Conservation (phyloP, 2,888 invertebrate genomes). For the Dexiosoma caninum region DNA sequence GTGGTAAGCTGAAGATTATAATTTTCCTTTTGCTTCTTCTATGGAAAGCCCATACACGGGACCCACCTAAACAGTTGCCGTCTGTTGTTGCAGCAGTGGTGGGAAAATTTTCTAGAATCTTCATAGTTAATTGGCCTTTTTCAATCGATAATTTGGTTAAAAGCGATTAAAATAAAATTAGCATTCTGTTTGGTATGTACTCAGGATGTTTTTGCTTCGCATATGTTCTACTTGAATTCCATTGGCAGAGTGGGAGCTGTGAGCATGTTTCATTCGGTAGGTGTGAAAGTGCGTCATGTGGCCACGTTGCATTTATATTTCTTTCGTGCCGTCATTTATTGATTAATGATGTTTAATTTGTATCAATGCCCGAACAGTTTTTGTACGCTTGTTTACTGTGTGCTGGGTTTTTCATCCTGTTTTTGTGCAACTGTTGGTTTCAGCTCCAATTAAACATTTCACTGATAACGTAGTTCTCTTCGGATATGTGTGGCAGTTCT, state of each 20-base stretch:
- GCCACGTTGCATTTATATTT: constrained; percentile 27
- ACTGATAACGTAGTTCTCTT: background rate
- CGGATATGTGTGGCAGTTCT: background rate
- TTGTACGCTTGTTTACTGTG: constrained; percentile 65
- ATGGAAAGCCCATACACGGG: background rate
- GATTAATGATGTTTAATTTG: constrained; percentile 74
- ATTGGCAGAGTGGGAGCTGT: background rate
- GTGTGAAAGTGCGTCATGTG: constrained; percentile 69
- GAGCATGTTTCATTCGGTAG: constrained; percentile 51
- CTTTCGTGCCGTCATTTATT: constrained; percentile 68
- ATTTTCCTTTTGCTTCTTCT: background rate
- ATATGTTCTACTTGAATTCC: constrained; percentile 41
- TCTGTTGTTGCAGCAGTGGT: constrained; percentile 9
- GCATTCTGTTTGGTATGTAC: constrained; percentile 32
- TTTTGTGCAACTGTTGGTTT: constrained; percentile 11
- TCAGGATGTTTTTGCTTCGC: constrained; percentile 25
- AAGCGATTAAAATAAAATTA: constrained; percentile 75
- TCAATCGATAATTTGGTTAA: constrained; percentile 66
- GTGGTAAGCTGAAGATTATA: background rate
- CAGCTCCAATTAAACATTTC: background rate
- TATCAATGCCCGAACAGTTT: constrained; percentile 34
- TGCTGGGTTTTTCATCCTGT: constrained; percentile 68
- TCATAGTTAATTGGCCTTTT: constrained; percentile 7
- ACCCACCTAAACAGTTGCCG: background rate
- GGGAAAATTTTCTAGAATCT: constrained; percentile 33